Evolutionary conservation across 2,113 vertebrate genomes (phyloP).

Genomic region (Tiliqua scincoides): DNA sequence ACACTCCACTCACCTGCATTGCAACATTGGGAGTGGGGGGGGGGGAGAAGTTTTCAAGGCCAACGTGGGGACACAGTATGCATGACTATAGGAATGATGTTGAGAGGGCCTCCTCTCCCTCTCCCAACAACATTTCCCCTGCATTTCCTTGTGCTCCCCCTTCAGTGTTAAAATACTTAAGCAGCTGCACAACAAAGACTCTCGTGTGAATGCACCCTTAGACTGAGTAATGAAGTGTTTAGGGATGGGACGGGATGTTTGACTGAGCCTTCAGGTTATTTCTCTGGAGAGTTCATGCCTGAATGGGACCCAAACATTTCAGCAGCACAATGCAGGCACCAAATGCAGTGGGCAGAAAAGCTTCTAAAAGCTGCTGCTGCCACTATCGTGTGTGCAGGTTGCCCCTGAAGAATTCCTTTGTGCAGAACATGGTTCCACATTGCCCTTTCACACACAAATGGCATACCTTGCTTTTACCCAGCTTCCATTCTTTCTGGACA

Average conservation of each 20-base stretch:
- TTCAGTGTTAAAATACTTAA: background rate
- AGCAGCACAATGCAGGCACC: background rate
- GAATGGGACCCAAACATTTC: background rate
- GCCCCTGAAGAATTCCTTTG: constrained; percentile 11
- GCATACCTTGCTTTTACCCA: constrained; percentile 91
- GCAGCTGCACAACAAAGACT: background rate
- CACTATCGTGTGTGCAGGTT: background rate
- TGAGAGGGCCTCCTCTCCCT: too few relatives aligned
- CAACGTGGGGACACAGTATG: background rate
- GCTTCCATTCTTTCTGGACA: constrained; percentile 83
- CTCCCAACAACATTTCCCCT: background rate
- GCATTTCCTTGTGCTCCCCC: background rate
- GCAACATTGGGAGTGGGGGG: background rate
- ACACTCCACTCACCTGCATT: background rate
- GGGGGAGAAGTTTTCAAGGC: background rate
- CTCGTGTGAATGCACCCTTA: background rate
- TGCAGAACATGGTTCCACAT: too few relatives aligned
- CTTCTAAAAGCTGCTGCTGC: background rate
- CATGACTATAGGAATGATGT: background rate
- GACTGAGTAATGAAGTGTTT: background rate
- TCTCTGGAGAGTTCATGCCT: too few relatives aligned
- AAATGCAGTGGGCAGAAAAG: background rate
- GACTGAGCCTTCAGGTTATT: too few relatives aligned
- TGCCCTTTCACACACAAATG: background rate
- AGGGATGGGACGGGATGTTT: background rate